Conservation (phyloP, 2,797 vertebrate genomes). For the Diplodus puntazzo region DNA sequence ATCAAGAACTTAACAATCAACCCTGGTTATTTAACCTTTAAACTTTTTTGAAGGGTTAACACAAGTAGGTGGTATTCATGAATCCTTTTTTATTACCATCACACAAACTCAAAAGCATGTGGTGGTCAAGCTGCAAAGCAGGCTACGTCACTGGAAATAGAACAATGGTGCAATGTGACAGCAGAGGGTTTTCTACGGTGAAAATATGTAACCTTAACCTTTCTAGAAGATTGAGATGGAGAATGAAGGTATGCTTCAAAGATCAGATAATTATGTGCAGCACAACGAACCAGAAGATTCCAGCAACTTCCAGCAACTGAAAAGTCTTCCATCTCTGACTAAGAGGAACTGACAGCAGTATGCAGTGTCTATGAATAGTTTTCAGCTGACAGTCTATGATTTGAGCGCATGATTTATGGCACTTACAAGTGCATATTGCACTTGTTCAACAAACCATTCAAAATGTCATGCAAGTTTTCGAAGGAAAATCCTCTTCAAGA, state of each 20-base stretch:
- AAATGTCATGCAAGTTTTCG: neutral
- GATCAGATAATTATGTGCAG: constrained; percentile 21
- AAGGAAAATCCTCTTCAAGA: neutral
- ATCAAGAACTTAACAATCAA: neutral
- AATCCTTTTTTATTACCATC: neutral
- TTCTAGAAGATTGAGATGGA: constrained; percentile 21
- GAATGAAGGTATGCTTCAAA: constrained; percentile 15
- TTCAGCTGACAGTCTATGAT: constrained; percentile 11
- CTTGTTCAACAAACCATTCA: neutral
- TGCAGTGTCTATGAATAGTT: neutral
- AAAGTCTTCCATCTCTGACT: neutral
- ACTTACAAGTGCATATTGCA: neutral
- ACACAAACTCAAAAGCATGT: neutral
- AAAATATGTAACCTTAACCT: constrained; percentile 6
- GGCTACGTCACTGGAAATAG: neutral
- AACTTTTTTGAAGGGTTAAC: neutral
- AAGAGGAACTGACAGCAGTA: neutral
- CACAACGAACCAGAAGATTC: neutral
- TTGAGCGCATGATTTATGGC: neutral
- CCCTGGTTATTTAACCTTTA: neutral
- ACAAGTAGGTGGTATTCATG: neutral
- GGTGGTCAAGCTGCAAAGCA: neutral
- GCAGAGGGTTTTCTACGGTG: neutral
- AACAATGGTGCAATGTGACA: neutral
- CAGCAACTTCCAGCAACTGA: neutral